Evolutionary conservation across 2,113 vertebrate species (phyloP), one percentile per base, ranked within the genome.

Genomic region (Talpa occidentalis): DNA sequence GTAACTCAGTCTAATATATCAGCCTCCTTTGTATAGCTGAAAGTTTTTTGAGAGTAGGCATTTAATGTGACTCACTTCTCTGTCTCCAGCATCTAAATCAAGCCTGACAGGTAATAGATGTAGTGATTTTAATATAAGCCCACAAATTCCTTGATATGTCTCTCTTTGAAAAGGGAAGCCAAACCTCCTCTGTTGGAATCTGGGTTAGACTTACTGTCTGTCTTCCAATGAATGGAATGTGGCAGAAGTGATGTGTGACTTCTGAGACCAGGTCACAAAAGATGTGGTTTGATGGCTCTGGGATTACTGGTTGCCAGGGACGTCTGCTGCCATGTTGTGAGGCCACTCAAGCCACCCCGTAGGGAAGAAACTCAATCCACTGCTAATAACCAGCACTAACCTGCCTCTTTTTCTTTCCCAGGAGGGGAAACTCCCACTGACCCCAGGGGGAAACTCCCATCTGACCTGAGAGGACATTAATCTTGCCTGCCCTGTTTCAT

Each of bases 51-150:
- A 95, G 26, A 30, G 32, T 35, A 73, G 24, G 24, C 49, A 88
- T 88, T 79, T 94, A 56, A 6, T 88, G 40, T 56, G 44, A 78
- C 14, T 90, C 74, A 37, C 64, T 69, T 91, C 83, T 93, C 37
- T n/a, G 26, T 77, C 42, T 83, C 73, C 74, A 54, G 28, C 4
- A 69, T 5, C 24, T 28, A 47, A 32, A 88, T 12, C 24, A 54
- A 9, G 32, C n/a, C 44, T 56, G 32, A 49, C n/a, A 83, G 47
- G 64, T 78, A 56, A n/a, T 66, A 78, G 69, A 21, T 59, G 14
- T 37, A 21, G 40, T 67, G 54, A 19, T 88, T 83, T 92, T 44
- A 49, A 81, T 64, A 40, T 26, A 78, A 30, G 28, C n/a, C 22
- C 40, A 76, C 24, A 60, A 28, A 35, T 76, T 17, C 16, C 62